Evolutionary conservation across 1,140 invertebrate species (phyloP), one percentile per base, ranked within the genome.

Genomic region (Akabosia matsudoensis): DNA sequence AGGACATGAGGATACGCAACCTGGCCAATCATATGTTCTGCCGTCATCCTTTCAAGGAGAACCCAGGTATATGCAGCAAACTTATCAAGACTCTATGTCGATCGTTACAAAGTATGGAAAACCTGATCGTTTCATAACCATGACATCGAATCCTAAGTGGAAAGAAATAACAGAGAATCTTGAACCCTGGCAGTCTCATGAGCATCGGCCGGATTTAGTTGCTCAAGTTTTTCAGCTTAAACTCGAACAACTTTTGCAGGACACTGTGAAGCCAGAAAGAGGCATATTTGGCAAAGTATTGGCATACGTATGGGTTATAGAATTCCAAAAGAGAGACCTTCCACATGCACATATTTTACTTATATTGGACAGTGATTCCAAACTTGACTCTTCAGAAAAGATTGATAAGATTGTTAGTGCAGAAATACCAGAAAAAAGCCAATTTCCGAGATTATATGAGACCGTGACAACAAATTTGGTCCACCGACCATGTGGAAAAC

Each of bases 271-370:
- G 54, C 22, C 10, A 13, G 24, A 72, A 22, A 34, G n/a, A n/a
- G 37, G 37, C 1, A 24, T 83, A 0, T 78, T 84, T 56, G 84
- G 84, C 22, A 73, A 76, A 76, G 71, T 77, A 14, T 33, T 61
- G 0, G 82, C 79, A 0, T 74, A 76, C 18, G 54, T 82, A 4
- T 77, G 78, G 61, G 79, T 81, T 0, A 81, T 82, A 33, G 83
- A 85, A 73, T 84, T 84, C 71, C 84, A 84, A 78, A 84, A 84
- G 61, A 31, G 84, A 52, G 84, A 83, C 7, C 79, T 85, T 18
- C 85, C 85, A 18, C 85, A 85, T 79, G 33, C 37, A 34, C 84
- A 86, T 67, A 79, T 81, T 28, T 70, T 84, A 1, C 70, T 84
- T 0, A 82, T 79, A 18, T 71, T 85, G 10, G 37, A 77, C 1